phyloP scores from a whole-genome alignment of 1,140 invertebrate genomes.

The Metaphire vulgaris region DNA sequence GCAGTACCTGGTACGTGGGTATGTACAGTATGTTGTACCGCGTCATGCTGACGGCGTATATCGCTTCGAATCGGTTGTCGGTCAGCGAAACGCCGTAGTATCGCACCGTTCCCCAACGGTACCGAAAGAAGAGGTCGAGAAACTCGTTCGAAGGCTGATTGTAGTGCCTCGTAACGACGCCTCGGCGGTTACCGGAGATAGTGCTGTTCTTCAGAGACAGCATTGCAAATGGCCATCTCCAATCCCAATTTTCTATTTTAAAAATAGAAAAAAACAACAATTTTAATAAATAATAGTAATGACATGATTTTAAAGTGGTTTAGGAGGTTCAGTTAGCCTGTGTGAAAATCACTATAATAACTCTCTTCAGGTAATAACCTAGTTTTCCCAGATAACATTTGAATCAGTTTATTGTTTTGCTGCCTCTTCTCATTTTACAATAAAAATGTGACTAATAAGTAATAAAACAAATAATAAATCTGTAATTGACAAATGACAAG shows the following conservation, averaged over 20 bases:
- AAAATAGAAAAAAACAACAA: neutral
- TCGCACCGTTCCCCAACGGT: slow-evolving; percentile 39
- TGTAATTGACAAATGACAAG: too few species aligned
- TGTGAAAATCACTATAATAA: too few species aligned
- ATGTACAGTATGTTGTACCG: slow-evolving; percentile 48
- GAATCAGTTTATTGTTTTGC: too few species aligned
- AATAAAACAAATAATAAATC: too few species aligned
- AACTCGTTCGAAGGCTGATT: slow-evolving; percentile 58
- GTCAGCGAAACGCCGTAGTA: slow-evolving; percentile 25
- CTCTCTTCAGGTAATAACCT: too few species aligned
- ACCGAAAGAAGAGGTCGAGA: slow-evolving; percentile 45
- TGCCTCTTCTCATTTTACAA: too few species aligned
- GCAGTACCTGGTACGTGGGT: slow-evolving; percentile 49
- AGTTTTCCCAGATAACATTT: too few species aligned
- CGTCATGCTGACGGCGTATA: slow-evolving; percentile 48
- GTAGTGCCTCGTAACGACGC: slow-evolving; percentile 78
- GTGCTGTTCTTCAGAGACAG: slow-evolving; percentile 42
- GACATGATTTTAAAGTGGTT: too few species aligned
- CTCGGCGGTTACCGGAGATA: slow-evolving; percentile 71
- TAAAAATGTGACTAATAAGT: too few species aligned
- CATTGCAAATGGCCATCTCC: slow-evolving; percentile 28
- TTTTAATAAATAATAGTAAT: too few species aligned
- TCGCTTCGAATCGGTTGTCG: slow-evolving; percentile 38
- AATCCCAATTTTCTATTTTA: slow-evolving; percentile 22
- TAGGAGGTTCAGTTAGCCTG: too few species aligned